Conservation (phyloP, 2,888 invertebrate genomes). For the Diogma glabrata region DNA sequence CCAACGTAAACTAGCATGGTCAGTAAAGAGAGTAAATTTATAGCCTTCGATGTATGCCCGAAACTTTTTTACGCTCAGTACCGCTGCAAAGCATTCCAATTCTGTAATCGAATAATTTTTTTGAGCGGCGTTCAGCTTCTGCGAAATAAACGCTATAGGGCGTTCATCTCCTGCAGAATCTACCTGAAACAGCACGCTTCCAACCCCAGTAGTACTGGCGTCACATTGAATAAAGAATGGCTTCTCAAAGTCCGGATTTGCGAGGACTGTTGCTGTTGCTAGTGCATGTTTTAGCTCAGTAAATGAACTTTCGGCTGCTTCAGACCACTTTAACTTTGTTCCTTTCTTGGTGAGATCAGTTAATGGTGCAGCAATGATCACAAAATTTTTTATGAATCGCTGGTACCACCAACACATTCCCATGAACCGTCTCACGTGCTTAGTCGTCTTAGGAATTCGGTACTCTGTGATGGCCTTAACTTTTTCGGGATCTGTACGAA, state of each 20-base stretch:
- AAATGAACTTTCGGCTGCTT: background rate
- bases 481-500: background rate
- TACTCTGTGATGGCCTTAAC: background rate
- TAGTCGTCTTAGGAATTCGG: background rate
- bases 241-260: background rate
- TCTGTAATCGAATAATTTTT: no score
- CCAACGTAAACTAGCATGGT: no score
- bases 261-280: background rate
- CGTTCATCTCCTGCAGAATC: no score
- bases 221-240: background rate
- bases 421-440: background rate
- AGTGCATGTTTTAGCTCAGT: background rate
- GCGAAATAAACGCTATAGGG: no score
- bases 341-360: background rate
- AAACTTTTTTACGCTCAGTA: no score
- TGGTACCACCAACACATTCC: no score
- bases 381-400: no score
- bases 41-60: no score
- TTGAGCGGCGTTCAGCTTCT: no score
- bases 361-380: background rate
- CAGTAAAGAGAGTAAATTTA: no score
- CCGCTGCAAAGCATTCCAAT: no score
- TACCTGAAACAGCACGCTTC: no score
- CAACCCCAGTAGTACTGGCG: background rate
- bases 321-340: background rate